Evolutionary conservation across 2,113 vertebrate species (phyloP), one percentile per base, ranked within the genome.

Genomic region (Geothlypis trichas): DNA sequence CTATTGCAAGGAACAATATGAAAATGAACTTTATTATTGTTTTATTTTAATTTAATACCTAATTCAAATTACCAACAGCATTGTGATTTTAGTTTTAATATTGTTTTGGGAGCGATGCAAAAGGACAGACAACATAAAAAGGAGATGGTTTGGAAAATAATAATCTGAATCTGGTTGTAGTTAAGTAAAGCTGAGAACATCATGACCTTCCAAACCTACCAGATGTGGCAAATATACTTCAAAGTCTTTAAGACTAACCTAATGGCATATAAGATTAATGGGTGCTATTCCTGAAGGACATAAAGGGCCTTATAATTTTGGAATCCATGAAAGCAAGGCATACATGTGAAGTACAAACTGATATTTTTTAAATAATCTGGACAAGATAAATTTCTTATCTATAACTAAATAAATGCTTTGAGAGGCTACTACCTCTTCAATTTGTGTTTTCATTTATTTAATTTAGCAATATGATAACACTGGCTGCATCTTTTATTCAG

Each of bases 211-310:
- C 41, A 52, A 59, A 66, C 35, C n/a, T n/a, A n/a, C 81, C 91
- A 94, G 87, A 96, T 95, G 93, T 91, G 63, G 78, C 91, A 96
- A 90, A 91, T 24, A 22, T 20, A 94, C 79, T 91, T 95, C 84
- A 95, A 91, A 95, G 87, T 83, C 59, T 90, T 91, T 66, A 79
- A 83, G 35, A 90, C 23, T 80, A 49, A 83, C 13, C 51, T 83
- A 85, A 88, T 80, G 39, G 31, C 30, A 47, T 26, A 51, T 24
- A 77, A 94, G 75, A 88, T 90, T 83, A 80, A 93, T 87, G 58
- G 26, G 3, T 42, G 9, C 24, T 88, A 24, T 61, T 94, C 33
- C 75, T 91, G 35, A 71, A 94, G 59, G 78, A 79, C 84, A 83
- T 71, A 57, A 87, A 26, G 13, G 17, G 28, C 22, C 44, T 82